Percentiles rank a stretch among this genome's conserved stretches.
These are phyloP conservation scores for Vicugna pacos DNA, from an alignment of 2,113 vertebrate species.

Conservation along the genomic window DNA sequence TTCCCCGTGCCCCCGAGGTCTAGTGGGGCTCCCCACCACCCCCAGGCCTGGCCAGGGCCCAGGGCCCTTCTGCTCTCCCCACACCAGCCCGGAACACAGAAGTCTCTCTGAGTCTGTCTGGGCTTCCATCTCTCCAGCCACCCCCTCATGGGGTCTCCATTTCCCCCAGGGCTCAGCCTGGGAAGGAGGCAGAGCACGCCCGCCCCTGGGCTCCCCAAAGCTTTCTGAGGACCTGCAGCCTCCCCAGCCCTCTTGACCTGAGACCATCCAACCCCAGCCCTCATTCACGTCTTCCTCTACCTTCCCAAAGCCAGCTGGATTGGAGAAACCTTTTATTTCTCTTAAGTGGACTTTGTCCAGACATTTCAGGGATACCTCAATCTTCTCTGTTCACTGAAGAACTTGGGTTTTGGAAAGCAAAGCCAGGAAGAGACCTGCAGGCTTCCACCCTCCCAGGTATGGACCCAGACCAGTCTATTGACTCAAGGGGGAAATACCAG, in stretches of 20 bases:
- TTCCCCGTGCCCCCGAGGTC: neutral
- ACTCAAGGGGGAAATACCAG: neutral
- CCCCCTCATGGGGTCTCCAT: too few species aligned
- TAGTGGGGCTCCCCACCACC: neutral
- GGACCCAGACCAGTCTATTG: neutral
- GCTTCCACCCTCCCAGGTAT: neutral
- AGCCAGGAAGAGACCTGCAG: neutral
- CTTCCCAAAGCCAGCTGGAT: neutral
- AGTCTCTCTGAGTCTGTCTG: neutral
- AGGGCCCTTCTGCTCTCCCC: neutral
- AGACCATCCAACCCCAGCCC: neutral
- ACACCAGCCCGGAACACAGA: neutral
- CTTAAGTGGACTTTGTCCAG: neutral
- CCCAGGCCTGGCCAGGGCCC: neutral
- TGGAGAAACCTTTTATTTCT: neutral
- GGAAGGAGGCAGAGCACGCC: neutral
- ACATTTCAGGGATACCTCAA: neutral
- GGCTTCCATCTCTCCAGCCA: neutral
- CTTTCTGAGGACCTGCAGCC: neutral
- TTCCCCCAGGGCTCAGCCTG: neutral
- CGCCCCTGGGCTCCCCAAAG: neutral
- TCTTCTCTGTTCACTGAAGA: neutral
- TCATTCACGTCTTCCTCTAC: neutral
- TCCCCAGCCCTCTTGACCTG: too few species aligned
- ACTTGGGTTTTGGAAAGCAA: neutral